phyloP scores from a whole-genome alignment of 2,888 invertebrate genomes.

The Thalpophila matura region DNA sequence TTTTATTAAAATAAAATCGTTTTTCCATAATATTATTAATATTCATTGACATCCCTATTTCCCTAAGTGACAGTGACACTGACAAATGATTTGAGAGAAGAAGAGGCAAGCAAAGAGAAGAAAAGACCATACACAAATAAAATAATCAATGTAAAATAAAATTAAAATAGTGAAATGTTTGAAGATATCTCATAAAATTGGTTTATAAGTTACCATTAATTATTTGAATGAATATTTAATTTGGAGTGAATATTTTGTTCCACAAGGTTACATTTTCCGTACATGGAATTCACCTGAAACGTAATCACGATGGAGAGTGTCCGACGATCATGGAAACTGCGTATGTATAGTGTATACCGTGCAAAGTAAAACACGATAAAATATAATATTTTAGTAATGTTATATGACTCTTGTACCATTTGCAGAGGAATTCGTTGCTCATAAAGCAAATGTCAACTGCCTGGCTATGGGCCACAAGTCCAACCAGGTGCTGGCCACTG shows the following conservation, averaged over 20 bases:
- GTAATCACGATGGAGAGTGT: slow-evolving; percentile 85
- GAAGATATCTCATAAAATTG: slow-evolving; percentile 13
- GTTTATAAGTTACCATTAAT: slow-evolving; percentile 5
- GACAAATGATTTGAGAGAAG: slow-evolving; percentile 26
- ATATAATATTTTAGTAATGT: not conserved
- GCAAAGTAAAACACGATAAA: not conserved
- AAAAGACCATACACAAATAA: slow-evolving; percentile 46
- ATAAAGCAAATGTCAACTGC: slow-evolving; percentile 96
- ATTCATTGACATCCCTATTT: no score
- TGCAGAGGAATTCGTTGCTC: slow-evolving; percentile 96
- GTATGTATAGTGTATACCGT: slow-evolving; percentile 89
- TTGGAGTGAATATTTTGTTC: slow-evolving; percentile 33
- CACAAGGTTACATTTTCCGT: slow-evolving; percentile 67
- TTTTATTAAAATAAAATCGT: no score
- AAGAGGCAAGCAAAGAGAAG: not conserved
- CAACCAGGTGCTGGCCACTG: slow-evolving; percentile 97
- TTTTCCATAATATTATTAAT: no score
- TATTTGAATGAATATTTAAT: slow-evolving; percentile 15
- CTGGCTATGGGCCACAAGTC: slow-evolving; percentile 97
- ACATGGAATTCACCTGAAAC: slow-evolving; percentile 71
- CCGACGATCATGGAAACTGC: slow-evolving; percentile 95
- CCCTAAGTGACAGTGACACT: no score
- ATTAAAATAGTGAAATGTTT: slow-evolving; percentile 43
- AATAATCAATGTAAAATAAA: slow-evolving; percentile 44
- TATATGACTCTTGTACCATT: slow-evolving; percentile 57